These are phyloP conservation scores for Dendrocincla tyrannina DNA, from an alignment of 2,797 vertebrate genomes.

Conservation along the genomic window DNA sequence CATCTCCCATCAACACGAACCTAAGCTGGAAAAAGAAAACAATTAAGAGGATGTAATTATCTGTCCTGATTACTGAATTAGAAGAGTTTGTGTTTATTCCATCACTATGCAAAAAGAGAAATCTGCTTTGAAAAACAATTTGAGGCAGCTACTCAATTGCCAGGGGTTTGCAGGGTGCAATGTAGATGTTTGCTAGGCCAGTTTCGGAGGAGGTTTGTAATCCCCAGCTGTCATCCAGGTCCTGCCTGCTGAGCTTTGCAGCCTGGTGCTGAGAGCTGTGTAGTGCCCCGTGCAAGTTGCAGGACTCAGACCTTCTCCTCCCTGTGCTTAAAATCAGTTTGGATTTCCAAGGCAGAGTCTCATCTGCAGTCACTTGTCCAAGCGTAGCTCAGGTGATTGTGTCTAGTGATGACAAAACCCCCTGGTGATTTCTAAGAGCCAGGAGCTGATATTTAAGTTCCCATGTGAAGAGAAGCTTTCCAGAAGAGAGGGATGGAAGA, in stretches of 20 bases:
- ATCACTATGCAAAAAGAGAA: conserved; percentile 35
- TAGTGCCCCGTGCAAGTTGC: no score
- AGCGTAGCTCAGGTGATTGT: fast-evolving
- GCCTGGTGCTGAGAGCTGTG: background rate
- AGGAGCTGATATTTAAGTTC: background rate
- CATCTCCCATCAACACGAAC: conserved; percentile 68
- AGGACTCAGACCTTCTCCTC: background rate
- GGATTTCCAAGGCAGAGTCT: background rate
- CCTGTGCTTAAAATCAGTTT: background rate
- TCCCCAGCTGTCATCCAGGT: background rate
- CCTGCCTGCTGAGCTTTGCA: background rate
- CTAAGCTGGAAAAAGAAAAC: conserved; percentile 73
- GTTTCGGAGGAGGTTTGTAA: background rate
- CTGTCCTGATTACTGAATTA: conserved; percentile 76
- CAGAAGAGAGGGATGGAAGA: background rate
- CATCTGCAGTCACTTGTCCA: background rate
- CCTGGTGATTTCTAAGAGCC: background rate
- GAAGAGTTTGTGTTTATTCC: conserved; percentile 68
- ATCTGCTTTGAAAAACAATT: conserved; percentile 29
- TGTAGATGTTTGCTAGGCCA: background rate
- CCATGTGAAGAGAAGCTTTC: background rate
- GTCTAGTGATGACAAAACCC: background rate
- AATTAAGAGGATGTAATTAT: conserved; percentile 74
- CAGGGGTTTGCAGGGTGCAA: background rate
- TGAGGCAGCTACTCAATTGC: background rate